Evolutionary conservation across 2,797 vertebrate genomes (phyloP).

Genomic region (Gymnoscopelus microlampas): DNA sequence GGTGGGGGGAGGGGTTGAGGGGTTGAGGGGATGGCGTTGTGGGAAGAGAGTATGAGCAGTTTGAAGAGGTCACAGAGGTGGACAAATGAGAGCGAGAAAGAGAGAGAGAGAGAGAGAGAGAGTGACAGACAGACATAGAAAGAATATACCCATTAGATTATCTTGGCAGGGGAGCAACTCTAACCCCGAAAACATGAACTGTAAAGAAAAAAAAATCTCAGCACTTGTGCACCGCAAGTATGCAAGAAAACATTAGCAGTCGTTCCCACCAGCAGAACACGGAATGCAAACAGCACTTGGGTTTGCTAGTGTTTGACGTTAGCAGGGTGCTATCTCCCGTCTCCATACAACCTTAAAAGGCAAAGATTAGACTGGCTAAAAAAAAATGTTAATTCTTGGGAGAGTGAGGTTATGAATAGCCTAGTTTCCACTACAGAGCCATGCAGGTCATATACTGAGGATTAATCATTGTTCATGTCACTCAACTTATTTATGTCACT

Average conservation of each 20-base stretch:
- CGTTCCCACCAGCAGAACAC: slow-evolving; percentile 36
- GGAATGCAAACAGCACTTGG: slow-evolving; percentile 69
- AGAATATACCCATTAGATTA: slow-evolving; percentile 13
- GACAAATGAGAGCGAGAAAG: slow-evolving; percentile 2
- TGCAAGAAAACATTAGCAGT: neutral
- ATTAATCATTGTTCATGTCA: slow-evolving; percentile 37
- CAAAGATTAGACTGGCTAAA: slow-evolving; percentile 40
- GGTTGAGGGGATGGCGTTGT: neutral
- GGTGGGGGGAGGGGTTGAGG: too few relatives aligned
- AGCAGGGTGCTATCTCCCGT: slow-evolving; percentile 26
- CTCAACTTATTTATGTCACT: neutral
- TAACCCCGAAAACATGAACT: slow-evolving; percentile 32
- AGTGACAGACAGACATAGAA: neutral
- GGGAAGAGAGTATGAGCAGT: slow-evolving; percentile 4
- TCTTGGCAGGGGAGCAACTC: neutral
- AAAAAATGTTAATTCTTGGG: slow-evolving; percentile 54
- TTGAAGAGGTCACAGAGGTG: slow-evolving; percentile 12
- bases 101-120: slow-evolving; percentile 28
- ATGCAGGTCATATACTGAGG: slow-evolving; percentile 13
- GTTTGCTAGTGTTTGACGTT: slow-evolving; percentile 46
- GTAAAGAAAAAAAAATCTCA: slow-evolving; percentile 13
- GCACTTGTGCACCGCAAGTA: slow-evolving; percentile 20
- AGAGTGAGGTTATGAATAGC: slow-evolving; percentile 59
- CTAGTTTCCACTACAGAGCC: slow-evolving; percentile 44
- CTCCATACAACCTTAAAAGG: slow-evolving; percentile 70